Evolutionary conservation across 2,797 vertebrate genomes (phyloP).

Genomic region (Eulemur albifrons): DNA sequence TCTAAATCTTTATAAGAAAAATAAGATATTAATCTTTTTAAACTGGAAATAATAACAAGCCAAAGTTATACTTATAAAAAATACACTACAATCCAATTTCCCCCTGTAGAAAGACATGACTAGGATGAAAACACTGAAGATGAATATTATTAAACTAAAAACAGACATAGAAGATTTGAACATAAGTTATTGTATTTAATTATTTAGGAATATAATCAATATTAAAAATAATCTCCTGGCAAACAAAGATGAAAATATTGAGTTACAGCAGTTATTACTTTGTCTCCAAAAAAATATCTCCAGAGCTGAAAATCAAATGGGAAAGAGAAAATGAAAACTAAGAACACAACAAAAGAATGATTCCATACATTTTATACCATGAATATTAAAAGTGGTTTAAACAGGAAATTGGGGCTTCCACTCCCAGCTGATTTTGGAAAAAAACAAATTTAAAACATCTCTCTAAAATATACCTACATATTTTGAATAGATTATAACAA

Average conservation of each 20-base stretch:
- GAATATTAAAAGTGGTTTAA: background rate
- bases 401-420: background rate
- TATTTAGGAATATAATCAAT: constrained; percentile 58
- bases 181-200: constrained; percentile 50
- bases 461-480: background rate
- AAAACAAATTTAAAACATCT: background rate
- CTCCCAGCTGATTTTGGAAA: background rate
- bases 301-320: background rate
- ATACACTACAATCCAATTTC: constrained; percentile 54
- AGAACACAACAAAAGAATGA: background rate
- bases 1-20: constrained; percentile 56
- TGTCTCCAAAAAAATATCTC: background rate
- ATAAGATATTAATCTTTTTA: constrained; percentile 57
- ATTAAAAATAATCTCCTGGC: constrained; percentile 48
- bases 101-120: background rate
- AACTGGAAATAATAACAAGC: constrained; percentile 42
- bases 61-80: constrained; percentile 57
- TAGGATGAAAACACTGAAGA: background rate
- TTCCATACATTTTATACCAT: background rate
- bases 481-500: background rate
- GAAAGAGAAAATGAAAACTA: background rate
- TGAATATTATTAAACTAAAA: constrained; percentile 55
- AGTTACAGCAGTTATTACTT: constrained; percentile 44
- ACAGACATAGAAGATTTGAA: background rate
- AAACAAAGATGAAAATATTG: constrained; percentile 43